Evolutionary conservation across 2,888 invertebrate species (phyloP).

Genomic region (Scaptomyza flava): DNA sequence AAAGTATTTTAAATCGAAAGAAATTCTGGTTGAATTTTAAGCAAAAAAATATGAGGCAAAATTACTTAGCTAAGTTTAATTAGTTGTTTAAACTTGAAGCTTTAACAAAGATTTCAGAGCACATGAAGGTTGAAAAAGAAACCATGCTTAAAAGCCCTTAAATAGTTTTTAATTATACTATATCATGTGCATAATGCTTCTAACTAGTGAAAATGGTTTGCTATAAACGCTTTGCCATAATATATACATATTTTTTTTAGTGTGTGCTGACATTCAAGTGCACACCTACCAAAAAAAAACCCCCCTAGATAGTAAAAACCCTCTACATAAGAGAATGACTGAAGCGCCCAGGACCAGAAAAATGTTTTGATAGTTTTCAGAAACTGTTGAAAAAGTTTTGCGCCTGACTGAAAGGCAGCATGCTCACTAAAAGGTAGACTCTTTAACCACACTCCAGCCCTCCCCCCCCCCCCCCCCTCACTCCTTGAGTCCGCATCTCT

Average conservation of each 20-base stretch:
- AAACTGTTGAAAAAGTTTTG: slow-evolving; percentile 39
- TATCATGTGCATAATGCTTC: slow-evolving; percentile 16
- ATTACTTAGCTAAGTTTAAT: not conserved
- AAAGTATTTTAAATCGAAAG: not conserved
- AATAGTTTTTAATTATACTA: slow-evolving; percentile 31
- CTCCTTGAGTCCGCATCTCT: not conserved
- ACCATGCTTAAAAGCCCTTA: slow-evolving; percentile 5
- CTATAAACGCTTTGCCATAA: not conserved
- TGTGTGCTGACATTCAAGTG: not conserved
- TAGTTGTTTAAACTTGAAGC: too few relatives aligned
- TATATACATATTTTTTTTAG: not conserved
- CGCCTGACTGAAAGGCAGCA: slow-evolving; percentile 29
- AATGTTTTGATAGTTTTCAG: slow-evolving; percentile 33
- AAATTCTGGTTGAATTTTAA: not conserved
- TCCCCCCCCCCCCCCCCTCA: not conserved
- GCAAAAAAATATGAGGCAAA: not conserved
- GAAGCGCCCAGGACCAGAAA: slow-evolving; percentile 7
- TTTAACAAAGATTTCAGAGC: not conserved
- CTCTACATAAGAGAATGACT: not conserved
- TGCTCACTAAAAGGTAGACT: slow-evolving; percentile 17
- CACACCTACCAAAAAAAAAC: not conserved
- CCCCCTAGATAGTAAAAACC: slow-evolving; percentile 4
- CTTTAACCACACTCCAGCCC: not conserved
- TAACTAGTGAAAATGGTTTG: slow-evolving; percentile 17
- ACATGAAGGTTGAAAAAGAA: slow-evolving; percentile 10